Conservation (phyloP, 1,140 invertebrate species). For the Rhagoletis pomonella region DNA sequence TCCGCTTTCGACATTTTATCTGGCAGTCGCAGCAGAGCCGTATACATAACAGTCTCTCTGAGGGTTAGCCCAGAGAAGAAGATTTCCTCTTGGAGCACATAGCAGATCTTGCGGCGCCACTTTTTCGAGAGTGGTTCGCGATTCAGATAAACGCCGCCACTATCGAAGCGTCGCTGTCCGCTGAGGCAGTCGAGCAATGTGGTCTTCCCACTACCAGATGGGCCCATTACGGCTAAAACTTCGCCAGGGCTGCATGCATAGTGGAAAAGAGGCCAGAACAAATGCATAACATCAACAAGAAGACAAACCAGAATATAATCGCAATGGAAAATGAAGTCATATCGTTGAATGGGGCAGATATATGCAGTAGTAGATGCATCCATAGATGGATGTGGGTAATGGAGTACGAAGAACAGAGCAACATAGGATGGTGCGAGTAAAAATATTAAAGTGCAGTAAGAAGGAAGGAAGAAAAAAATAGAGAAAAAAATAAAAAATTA, state of each 20-base stretch:
- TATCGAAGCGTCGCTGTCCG: constrained; percentile 80
- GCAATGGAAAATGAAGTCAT: not conserved
- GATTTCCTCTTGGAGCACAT: constrained; percentile 89
- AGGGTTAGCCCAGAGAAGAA: constrained; percentile 89
- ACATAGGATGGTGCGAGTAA: not conserved
- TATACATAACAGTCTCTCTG: constrained; percentile 86
- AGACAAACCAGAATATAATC: not conserved
- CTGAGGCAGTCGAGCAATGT: constrained; percentile 86
- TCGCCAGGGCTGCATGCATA: constrained; percentile 79
- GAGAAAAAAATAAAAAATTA: constrained; percentile 14
- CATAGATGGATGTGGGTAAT: not conserved
- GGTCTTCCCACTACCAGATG: constrained; percentile 88
- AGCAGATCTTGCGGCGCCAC: constrained; percentile 86
- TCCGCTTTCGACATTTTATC: constrained; percentile 83
- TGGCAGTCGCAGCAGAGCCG: constrained; percentile 83
- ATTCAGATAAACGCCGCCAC: constrained; percentile 85
- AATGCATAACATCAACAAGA: constrained; percentile 23
- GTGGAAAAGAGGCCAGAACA: not conserved
- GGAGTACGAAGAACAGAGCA: not conserved
- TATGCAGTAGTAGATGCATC: not conserved
- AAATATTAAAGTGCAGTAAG: constrained; percentile 12
- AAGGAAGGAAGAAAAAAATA: not conserved
- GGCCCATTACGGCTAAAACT: constrained; percentile 88
- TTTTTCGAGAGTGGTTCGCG: constrained; percentile 84
- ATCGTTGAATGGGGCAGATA: not conserved